phyloP scores from a whole-genome alignment of 1,140 invertebrate species.

The Drosophila santomea region DNA sequence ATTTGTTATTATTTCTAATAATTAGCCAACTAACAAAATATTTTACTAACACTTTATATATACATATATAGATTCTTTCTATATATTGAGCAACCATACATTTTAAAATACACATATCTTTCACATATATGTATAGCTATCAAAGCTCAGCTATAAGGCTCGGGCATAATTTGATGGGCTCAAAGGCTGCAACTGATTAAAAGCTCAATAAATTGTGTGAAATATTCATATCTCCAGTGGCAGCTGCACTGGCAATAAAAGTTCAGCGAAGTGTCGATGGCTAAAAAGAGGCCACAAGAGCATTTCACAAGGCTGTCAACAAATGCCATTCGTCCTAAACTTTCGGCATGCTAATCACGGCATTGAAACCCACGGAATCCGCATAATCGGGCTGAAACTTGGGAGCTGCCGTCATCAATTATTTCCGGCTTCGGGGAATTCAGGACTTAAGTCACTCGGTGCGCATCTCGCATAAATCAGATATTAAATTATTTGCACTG shows the following conservation, averaged over 20 bases:
- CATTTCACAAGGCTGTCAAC: slow-evolving; percentile 19
- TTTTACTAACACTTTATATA: too few relatives aligned
- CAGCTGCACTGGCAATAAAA: slow-evolving; percentile 11
- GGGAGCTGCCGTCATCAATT: slow-evolving; percentile 30
- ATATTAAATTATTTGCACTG: slow-evolving; percentile 48
- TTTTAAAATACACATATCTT: too few relatives aligned
- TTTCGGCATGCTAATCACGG: slow-evolving; percentile 40
- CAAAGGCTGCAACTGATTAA: slow-evolving; percentile 12
- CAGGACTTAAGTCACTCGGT: slow-evolving; percentile 42
- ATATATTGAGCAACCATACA: too few relatives aligned
- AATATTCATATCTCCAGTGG: slow-evolving; percentile 26
- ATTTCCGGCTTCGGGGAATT: slow-evolving; percentile 26
- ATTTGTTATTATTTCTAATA: background rate
- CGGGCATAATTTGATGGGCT: slow-evolving; percentile 26
- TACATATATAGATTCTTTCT: too few relatives aligned
- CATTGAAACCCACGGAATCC: slow-evolving; percentile 6
- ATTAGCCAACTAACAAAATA: too few relatives aligned
- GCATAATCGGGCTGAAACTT: slow-evolving; percentile 9
- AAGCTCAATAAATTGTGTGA: slow-evolving; percentile 36
- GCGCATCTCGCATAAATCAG: slow-evolving; percentile 48
- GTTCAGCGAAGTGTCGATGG: background rate
- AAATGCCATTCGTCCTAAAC: slow-evolving; percentile 18
- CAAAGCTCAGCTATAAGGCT: slow-evolving; percentile 2
- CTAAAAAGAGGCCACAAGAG: slow-evolving; percentile 7
- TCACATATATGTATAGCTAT: background rate